phyloP scores from a whole-genome alignment of 2,113 vertebrate genomes.

The Sturnira hondurensis region DNA sequence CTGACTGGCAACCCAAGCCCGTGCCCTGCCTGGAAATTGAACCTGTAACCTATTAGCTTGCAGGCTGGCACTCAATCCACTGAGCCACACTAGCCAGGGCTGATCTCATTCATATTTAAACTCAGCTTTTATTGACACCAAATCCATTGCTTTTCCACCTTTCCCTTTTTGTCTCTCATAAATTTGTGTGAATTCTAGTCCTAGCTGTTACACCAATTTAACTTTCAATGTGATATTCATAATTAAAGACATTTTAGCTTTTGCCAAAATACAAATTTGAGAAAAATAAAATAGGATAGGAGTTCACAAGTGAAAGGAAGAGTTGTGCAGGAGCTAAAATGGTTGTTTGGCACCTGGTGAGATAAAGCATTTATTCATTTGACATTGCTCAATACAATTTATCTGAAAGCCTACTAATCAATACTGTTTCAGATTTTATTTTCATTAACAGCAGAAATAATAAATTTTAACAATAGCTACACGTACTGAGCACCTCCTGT shows the following conservation, averaged over 20 bases:
- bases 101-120: background rate
- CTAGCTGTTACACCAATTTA: background rate
- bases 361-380: background rate
- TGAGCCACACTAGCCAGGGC: too few relatives aligned
- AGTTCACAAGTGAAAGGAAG: background rate
- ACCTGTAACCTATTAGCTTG: too few relatives aligned
- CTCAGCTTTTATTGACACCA: background rate
- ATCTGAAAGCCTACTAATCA: background rate
- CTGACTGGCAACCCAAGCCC: too few relatives aligned
- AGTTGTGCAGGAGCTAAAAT: background rate
- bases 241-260: conserved; percentile 29
- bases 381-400: background rate
- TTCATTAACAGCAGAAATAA: background rate
- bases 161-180: background rate
- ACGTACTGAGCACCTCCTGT: background rate
- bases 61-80: too few relatives aligned
- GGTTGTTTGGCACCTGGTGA: background rate
- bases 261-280: background rate
- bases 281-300: background rate
- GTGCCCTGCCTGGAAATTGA: too few relatives aligned
- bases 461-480: background rate
- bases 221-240: background rate
- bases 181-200: background rate
- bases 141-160: background rate
- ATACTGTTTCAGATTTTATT: background rate